Evolutionary conservation across 2,888 invertebrate genomes (phyloP).

Genomic region (Drosophila yooni): DNA sequence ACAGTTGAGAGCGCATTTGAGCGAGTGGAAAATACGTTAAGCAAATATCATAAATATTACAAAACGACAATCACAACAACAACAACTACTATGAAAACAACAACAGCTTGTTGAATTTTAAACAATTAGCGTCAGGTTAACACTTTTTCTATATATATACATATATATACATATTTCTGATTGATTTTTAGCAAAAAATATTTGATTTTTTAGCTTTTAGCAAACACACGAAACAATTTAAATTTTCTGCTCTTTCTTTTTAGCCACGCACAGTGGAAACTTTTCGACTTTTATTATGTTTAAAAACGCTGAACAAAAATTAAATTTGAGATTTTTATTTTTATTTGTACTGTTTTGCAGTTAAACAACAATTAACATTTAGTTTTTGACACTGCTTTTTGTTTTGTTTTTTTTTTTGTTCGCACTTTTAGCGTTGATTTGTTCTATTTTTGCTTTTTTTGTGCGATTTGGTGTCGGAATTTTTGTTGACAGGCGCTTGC

Average conservation of each 20-base stretch:
- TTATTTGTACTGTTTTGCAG: conserved; percentile 24
- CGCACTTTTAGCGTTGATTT: conserved; percentile 52
- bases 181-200: conserved; percentile 27
- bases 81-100: conserved; percentile 32
- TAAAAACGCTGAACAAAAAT: conserved; percentile 71
- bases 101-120: conserved; percentile 42
- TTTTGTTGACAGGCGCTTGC: conserved; percentile 50
- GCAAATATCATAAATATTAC: conserved; percentile 76
- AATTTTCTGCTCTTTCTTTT: conserved; percentile 47
- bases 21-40: conserved; percentile 72
- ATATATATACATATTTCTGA: conserved; percentile 18
- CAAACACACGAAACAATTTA: conserved; percentile 51
- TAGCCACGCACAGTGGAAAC: conserved; percentile 70
- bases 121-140: conserved; percentile 73
- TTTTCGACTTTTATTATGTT: conserved; percentile 29
- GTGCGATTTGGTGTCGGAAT: conserved; percentile 15
- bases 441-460: conserved; percentile 7
- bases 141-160: conserved; percentile 51
- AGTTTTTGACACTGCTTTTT: conserved; percentile 32
- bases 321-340: conserved; percentile 33
- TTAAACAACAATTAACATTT: conserved; percentile 60
- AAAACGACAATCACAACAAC: conserved; percentile 42
- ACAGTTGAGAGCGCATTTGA: conserved; percentile 41
- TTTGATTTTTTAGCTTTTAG: conserved; percentile 23
- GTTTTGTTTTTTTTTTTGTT: conserved; percentile 5